Evolutionary conservation across 1,140 invertebrate genomes (phyloP).

Genomic region (Lepidurus apus): DNA sequence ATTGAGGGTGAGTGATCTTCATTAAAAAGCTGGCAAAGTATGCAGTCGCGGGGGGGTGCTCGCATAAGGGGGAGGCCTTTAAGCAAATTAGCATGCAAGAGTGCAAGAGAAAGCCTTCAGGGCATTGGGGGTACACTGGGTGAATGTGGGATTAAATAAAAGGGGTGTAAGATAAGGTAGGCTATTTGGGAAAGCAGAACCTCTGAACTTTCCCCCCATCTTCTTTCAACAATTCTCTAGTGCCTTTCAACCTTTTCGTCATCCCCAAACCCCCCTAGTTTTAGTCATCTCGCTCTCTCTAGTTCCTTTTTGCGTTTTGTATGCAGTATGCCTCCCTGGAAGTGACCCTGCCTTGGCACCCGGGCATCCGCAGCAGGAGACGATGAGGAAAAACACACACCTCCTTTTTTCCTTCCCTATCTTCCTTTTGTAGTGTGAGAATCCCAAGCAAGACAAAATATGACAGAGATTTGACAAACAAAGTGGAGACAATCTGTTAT

Average conservation of each 20-base stretch:
- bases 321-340: neutral
- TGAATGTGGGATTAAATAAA: constrained; percentile 16
- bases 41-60: neutral
- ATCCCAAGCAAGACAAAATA: neutral
- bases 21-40: constrained; percentile 5
- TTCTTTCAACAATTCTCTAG: neutral
- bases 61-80: neutral
- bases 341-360: constrained; percentile 14
- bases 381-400: neutral
- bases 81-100: constrained; percentile 2
- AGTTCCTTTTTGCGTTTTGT: neutral
- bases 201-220: neutral
- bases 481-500: too few relatives aligned
- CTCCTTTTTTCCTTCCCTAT: neutral
- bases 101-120: neutral
- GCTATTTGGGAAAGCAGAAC: neutral
- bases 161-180: constrained; percentile 10
- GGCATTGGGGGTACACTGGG: neutral
- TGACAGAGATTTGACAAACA: too few relatives aligned
- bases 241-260: too few relatives aligned
- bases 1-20: constrained; percentile 1
- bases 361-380: neutral
- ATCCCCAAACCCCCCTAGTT: neutral
- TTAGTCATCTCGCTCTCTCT: neutral
- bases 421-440: neutral